These are phyloP conservation scores for Acanthoscelides obtectus DNA, from an alignment of 2,888 invertebrate species.

Conservation along the genomic window DNA sequence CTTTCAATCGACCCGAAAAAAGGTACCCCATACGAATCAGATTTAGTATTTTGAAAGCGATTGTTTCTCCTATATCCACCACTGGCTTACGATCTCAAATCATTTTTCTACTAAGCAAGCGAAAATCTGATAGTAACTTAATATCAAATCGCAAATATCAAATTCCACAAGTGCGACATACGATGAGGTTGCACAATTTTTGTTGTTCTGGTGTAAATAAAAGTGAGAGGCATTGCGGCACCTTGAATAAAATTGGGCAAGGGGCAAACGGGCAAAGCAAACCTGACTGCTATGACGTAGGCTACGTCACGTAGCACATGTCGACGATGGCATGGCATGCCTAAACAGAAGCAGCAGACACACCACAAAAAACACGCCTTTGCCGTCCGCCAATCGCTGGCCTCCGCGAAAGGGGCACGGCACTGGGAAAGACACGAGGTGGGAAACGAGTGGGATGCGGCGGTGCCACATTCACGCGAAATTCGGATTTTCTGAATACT, in stretches of 20 bases:
- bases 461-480: neutral
- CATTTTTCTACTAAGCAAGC: too few relatives aligned
- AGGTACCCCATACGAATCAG: too few relatives aligned
- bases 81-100: too few relatives aligned
- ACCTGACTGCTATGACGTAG: neutral
- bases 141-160: neutral
- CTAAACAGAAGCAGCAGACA: neutral
- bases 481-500: neutral
- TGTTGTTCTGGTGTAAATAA: neutral
- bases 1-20: too few relatives aligned
- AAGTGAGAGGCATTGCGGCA: neutral
- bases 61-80: too few relatives aligned
- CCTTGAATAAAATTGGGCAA: neutral
- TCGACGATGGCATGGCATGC: neutral
- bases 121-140: neutral
- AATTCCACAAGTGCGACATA: neutral
- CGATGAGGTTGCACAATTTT: neutral
- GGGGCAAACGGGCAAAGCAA: neutral
- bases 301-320: neutral
- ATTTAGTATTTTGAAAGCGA: too few relatives aligned
- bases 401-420: neutral
- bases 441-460: neutral
- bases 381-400: neutral
- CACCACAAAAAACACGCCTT: neutral
- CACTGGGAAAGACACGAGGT: neutral